phyloP scores from a whole-genome alignment of 2,113 vertebrate species.

The Cavia porcellus region DNA sequence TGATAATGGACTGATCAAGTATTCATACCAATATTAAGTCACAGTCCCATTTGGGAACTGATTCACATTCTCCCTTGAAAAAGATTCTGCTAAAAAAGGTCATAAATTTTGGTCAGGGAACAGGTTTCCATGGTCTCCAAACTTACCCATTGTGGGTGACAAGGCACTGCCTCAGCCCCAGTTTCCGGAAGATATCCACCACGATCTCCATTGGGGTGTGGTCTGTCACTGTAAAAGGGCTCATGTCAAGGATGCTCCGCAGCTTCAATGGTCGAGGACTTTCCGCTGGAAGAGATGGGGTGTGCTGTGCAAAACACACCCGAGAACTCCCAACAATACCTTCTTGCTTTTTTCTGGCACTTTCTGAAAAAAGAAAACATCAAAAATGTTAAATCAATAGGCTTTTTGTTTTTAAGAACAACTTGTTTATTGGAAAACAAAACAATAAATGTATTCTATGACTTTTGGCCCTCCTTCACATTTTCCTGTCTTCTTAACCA shows the following conservation, averaged over 20 bases:
- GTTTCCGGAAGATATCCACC: slow-evolving; percentile 99
- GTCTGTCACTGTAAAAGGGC: slow-evolving; percentile 99
- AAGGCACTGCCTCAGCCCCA: slow-evolving; percentile 99
- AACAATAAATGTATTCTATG: not conserved
- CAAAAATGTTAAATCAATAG: slow-evolving; percentile 24
- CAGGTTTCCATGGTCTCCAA: not conserved
- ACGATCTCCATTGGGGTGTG: slow-evolving; percentile 99
- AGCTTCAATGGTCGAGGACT: slow-evolving; percentile 97
- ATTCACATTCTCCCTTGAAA: not conserved
- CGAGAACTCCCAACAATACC: slow-evolving; percentile 97
- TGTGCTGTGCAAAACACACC: slow-evolving; percentile 98
- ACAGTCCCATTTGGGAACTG: not conserved
- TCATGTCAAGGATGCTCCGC: slow-evolving; percentile 99
- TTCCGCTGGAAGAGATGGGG: slow-evolving; percentile 97
- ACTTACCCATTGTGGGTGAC: slow-evolving; percentile 99
- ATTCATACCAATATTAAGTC: not conserved
- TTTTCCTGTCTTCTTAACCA: slow-evolving; percentile 22
- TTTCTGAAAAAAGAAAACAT: slow-evolving; percentile 90
- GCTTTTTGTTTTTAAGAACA: not conserved
- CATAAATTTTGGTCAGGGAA: not conserved
- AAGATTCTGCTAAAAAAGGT: not conserved
- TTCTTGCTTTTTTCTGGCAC: slow-evolving; percentile 97
- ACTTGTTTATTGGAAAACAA: slow-evolving; percentile 9
- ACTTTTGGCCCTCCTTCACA: not conserved
- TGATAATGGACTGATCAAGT: not conserved